A percentile compares a stretch with the other conserved stretches of the same genome.
phyloP scores from a whole-genome alignment of 2,113 vertebrate species.

The Passer domesticus region DNA sequence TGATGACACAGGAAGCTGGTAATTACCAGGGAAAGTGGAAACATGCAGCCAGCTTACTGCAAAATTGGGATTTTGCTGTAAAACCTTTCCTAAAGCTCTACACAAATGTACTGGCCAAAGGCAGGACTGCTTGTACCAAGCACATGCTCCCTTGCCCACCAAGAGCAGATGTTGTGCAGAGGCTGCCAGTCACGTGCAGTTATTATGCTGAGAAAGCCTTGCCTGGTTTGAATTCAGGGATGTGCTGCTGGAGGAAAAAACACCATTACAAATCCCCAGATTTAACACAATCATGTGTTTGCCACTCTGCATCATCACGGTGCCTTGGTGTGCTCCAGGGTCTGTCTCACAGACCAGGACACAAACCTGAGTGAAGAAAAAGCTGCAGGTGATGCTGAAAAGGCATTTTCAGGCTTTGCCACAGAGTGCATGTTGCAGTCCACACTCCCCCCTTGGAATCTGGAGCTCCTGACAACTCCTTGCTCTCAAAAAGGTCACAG shows the following conservation, averaged over 20 bases:
- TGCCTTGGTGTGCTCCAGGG: background rate
- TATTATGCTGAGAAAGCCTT: background rate
- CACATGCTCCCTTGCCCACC: background rate
- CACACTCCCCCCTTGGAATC: background rate
- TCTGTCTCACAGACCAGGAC: background rate
- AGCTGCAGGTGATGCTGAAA: background rate
- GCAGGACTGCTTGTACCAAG: background rate
- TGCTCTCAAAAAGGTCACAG: background rate
- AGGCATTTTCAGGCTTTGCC: background rate
- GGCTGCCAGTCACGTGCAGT: background rate
- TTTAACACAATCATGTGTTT: background rate
- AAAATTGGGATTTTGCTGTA: background rate
- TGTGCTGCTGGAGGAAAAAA: background rate
- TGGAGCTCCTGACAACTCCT: background rate
- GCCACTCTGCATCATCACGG: rapidly evolving
- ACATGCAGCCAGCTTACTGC: background rate
- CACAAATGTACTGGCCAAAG: background rate
- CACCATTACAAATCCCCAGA: background rate
- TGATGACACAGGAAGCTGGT: background rate
- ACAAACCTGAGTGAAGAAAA: background rate
- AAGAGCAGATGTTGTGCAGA: background rate
- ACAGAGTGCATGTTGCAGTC: background rate
- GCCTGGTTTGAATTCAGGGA: background rate
- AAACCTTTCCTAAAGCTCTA: background rate
- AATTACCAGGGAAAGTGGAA: background rate